Conservation (phyloP, 2,113 vertebrate species). For the Grammomys surdaster region DNA sequence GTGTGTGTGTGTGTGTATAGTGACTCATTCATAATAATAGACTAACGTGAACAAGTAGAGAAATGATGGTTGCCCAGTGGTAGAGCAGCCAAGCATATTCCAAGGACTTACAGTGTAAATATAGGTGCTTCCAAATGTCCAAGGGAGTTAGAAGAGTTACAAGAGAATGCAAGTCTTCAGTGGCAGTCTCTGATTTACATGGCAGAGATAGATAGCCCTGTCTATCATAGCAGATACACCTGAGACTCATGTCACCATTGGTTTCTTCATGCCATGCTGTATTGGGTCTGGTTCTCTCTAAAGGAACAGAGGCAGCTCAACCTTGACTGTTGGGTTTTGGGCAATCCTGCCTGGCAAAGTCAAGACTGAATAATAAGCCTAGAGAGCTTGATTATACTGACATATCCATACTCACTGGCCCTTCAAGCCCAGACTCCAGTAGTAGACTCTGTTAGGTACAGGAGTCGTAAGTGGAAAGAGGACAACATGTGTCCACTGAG, state of each 20-base stretch:
- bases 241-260: not conserved
- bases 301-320: not conserved
- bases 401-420: not conserved
- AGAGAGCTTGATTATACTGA: not conserved
- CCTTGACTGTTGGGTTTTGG: not conserved
- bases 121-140: not conserved
- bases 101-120: not conserved
- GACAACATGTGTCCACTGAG: not conserved
- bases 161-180: not conserved
- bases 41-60: not conserved
- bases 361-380: not conserved
- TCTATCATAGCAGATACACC: not conserved
- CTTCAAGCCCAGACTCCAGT: not conserved
- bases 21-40: not conserved
- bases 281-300: not conserved
- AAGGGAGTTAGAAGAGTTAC: not conserved
- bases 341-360: not conserved
- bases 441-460: not conserved
- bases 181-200: not conserved
- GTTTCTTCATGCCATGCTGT: not conserved
- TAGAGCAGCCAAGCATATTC: not conserved
- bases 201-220: not conserved
- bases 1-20: not conserved
- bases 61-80: not conserved
- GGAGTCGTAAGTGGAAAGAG: not conserved